A percentile compares a stretch with the other conserved stretches of the same genome.
phyloP scores from a whole-genome alignment of 2,888 invertebrate species.

The Meta bourneti region DNA sequence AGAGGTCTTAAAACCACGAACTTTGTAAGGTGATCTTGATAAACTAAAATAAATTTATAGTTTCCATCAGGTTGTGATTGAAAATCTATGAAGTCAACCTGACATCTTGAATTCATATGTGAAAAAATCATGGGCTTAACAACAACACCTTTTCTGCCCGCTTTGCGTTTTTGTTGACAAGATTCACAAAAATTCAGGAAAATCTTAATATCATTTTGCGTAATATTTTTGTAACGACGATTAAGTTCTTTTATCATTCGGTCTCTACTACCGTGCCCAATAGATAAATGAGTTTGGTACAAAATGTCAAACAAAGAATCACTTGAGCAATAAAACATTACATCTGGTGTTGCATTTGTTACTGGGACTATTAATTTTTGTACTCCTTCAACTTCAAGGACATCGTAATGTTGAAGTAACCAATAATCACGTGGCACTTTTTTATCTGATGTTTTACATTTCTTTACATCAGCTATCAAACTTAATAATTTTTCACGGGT shows the following conservation, averaged over 20 bases:
- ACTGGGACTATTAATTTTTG: conserved; percentile 25
- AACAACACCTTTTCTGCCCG: conserved; percentile 51
- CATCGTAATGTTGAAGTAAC: conserved; percentile 26
- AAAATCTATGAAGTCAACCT: too few relatives aligned
- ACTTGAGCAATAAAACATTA: neutral
- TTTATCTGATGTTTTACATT: neutral
- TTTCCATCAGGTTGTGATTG: too few relatives aligned
- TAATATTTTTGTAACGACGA: conserved; percentile 56
- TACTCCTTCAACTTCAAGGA: neutral
- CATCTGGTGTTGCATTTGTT: neutral
- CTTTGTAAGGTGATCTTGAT: too few relatives aligned
- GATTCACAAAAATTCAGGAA: conserved; percentile 64
- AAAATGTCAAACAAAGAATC: conserved; percentile 44
- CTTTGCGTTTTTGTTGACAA: conserved; percentile 68
- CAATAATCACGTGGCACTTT: conserved; percentile 36
- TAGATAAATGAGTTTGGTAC: conserved; percentile 41
- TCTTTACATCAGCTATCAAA: conserved; percentile 73
- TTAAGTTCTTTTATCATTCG: conserved; percentile 60
- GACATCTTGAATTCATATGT: too few relatives aligned
- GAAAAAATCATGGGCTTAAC: conserved; percentile 11
- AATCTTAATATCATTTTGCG: conserved; percentile 50
- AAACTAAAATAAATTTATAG: too few relatives aligned
- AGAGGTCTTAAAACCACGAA: too few relatives aligned
- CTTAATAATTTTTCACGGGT: conserved; percentile 71
- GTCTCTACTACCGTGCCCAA: conserved; percentile 53